Evolutionary conservation across 2,888 invertebrate species (phyloP).

Genomic region (Amphimallon solstitiale): DNA sequence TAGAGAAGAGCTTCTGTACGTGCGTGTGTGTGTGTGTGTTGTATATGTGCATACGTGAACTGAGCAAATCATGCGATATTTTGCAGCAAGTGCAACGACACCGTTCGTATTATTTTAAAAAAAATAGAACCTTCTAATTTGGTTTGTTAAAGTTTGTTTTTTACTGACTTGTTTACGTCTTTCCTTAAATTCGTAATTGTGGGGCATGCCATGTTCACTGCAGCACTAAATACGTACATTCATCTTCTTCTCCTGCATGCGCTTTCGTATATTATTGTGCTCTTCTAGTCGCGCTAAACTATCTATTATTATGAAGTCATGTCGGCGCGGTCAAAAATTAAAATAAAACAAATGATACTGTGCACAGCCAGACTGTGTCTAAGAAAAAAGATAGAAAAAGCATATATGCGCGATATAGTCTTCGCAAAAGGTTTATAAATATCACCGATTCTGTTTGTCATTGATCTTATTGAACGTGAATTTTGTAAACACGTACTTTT

Average conservation of each 20-base stretch:
- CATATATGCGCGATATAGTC: background rate
- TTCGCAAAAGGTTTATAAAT: background rate
- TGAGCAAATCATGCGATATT: conserved; percentile 18
- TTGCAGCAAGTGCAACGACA: conserved; percentile 36
- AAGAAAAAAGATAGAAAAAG: background rate
- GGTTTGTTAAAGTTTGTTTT: conserved; percentile 38
- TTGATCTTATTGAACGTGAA: no score
- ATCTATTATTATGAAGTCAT: conserved; percentile 17
- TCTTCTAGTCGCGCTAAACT: conserved; percentile 11
- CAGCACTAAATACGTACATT: background rate
- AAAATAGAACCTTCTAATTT: conserved; percentile 38
- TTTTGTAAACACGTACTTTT: no score
- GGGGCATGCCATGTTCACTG: background rate
- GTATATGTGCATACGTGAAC: conserved; percentile 11
- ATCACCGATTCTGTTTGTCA: background rate
- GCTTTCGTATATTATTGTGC: background rate
- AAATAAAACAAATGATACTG: conserved; percentile 1
- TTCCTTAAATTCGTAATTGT: conserved; percentile 31
- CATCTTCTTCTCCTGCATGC: conserved; percentile 7
- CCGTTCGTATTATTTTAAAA: conserved; percentile 14
- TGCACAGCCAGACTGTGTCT: background rate
- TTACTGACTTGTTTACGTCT: conserved; percentile 38
- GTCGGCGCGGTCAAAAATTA: conserved; percentile 1
- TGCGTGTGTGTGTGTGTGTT: background rate
- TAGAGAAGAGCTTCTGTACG: conserved; percentile 1